phyloP scores from a whole-genome alignment of 2,888 invertebrate genomes.

The Camponotus fellah region DNA sequence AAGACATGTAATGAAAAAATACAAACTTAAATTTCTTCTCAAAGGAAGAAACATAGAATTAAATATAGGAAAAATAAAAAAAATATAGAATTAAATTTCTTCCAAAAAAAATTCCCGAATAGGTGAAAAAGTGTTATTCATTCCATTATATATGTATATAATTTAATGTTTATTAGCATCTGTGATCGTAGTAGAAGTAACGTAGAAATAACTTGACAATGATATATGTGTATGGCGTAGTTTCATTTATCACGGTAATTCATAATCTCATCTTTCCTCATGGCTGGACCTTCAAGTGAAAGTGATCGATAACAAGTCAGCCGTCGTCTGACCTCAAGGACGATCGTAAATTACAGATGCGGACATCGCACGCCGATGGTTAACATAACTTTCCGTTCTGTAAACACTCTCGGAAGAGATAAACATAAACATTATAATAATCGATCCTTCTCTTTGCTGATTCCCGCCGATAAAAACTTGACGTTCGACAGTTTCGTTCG shows the following conservation, averaged over 20 bases:
- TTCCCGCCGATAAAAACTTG: slow-evolving; percentile 37
- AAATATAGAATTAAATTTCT: not conserved
- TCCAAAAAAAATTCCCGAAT: not conserved
- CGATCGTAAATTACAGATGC: not conserved
- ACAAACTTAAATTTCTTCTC: not conserved
- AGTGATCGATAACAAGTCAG: slow-evolving; percentile 22
- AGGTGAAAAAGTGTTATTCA: not conserved
- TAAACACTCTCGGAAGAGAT: slow-evolving; percentile 62
- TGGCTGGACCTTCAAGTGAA: slow-evolving; percentile 24
- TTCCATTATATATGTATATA: not conserved
- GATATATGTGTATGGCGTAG: not conserved
- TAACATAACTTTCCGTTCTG: slow-evolving; percentile 43
- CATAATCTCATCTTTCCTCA: not conserved
- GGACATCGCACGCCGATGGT: not conserved
- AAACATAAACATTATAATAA: slow-evolving; percentile 65
- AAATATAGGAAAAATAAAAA: not conserved
- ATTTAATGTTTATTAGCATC: not conserved
- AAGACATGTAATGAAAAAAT: not conserved
- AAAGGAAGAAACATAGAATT: not conserved
- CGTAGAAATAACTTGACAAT: not conserved
- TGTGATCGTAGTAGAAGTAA: not conserved
- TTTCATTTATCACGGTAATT: slow-evolving; percentile 14
- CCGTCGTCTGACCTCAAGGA: not conserved
- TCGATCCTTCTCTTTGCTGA: slow-evolving; percentile 63
- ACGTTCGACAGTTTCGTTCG: slow-evolving; percentile 47